These are phyloP conservation scores for Pteronura brasiliensis DNA, from an alignment of 2,113 vertebrate genomes.

Conservation along the genomic window DNA sequence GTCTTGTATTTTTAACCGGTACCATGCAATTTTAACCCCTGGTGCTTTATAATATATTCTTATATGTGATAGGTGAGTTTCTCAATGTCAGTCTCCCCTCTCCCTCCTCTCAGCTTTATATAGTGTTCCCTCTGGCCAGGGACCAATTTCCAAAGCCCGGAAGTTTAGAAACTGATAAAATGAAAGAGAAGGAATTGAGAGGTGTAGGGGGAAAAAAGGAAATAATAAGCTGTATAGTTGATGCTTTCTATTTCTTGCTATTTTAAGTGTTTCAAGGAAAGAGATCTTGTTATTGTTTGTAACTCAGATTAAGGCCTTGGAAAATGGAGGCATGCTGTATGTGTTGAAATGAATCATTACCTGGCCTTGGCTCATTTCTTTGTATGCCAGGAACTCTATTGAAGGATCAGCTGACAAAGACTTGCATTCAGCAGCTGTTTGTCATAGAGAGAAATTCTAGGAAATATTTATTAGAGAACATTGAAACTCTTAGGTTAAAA, in stretches of 20 bases:
- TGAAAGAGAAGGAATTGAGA: background rate
- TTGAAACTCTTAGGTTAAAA: background rate
- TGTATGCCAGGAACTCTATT: background rate
- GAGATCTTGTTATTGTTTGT: background rate
- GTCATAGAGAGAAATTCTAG: background rate
- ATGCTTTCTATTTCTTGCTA: background rate
- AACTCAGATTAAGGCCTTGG: background rate
- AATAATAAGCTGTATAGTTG: background rate
- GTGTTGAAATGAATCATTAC: background rate
- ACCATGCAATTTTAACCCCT: background rate
- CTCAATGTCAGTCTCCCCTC: background rate
- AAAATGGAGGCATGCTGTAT: background rate
- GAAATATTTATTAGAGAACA: slow-evolving; percentile 37
- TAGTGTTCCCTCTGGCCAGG: background rate
- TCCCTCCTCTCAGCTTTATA: background rate
- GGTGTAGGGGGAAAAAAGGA: background rate
- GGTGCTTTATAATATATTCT: background rate
- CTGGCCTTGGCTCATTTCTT: background rate
- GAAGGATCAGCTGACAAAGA: background rate
- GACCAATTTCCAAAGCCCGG: background rate
- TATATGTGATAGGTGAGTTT: background rate
- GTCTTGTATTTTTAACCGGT: background rate
- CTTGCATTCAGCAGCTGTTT: background rate
- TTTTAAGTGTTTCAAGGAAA: background rate
- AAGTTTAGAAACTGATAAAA: background rate